Evolutionary conservation across 2,797 vertebrate species (phyloP).

Genomic region (Saxicola maurus): DNA sequence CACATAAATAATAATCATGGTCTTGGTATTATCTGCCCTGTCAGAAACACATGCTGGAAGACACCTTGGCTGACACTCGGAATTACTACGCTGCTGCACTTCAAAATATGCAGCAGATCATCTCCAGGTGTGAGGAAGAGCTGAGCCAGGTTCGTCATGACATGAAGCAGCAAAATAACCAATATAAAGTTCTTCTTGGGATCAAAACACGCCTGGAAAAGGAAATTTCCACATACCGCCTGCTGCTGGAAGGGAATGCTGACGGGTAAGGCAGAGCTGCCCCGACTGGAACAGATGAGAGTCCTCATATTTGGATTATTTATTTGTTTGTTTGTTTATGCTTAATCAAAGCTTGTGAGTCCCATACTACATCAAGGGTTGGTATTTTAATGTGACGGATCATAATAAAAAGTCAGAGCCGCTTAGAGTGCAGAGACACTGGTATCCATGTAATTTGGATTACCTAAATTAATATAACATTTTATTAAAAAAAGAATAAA

Average conservation of each 20-base stretch:
- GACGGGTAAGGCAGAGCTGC: constrained; percentile 60
- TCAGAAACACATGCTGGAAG: constrained; percentile 74
- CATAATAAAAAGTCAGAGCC: constrained; percentile 4
- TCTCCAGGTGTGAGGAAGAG: constrained; percentile 71
- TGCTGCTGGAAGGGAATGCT: constrained; percentile 72
- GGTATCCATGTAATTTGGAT: not conserved
- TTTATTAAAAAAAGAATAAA: not conserved
- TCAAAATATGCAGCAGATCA: constrained; percentile 68
- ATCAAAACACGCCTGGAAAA: constrained; percentile 79
- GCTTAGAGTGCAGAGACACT: not conserved
- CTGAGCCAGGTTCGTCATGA: constrained; percentile 64
- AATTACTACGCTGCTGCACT: constrained; percentile 59
- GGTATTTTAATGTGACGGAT: constrained; percentile 32
- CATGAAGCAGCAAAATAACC: constrained; percentile 68
- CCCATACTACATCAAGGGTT: constrained; percentile 23
- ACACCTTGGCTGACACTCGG: constrained; percentile 64
- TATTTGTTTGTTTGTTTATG: constrained; percentile 47
- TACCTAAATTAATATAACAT: not conserved
- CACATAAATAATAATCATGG: not conserved
- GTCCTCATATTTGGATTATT: not conserved
- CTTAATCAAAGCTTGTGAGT: constrained; percentile 35
- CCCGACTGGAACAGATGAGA: not conserved
- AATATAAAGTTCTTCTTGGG: constrained; percentile 73
- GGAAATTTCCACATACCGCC: constrained; percentile 77
- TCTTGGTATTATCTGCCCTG: not conserved